Evolutionary conservation across 1,140 invertebrate genomes (phyloP), one percentile per base, ranked within the genome.

Genomic region (Cydia pomonella): DNA sequence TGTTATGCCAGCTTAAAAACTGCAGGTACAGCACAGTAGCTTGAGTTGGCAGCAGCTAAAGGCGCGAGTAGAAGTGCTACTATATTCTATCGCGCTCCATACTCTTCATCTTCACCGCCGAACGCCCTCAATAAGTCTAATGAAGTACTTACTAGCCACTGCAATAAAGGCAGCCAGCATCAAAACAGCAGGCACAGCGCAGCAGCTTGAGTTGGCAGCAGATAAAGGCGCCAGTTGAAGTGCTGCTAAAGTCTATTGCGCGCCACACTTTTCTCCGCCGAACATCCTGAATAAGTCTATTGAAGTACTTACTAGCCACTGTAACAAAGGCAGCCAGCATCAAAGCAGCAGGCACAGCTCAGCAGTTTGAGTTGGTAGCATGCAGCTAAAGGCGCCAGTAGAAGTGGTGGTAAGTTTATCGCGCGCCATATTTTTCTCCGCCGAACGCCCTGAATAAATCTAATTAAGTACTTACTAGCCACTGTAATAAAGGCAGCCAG

Each of bases 121-220:
- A 3, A 5, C 33, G 1, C 0, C 2, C 10, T 41, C 0, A 41
- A 41, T 41, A 41, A 38, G 2, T 38, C 6, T 38, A 2, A 38
- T 38, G 9, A 29, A 72, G 50, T n/a, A 77, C 88, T 87, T 82
- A 92, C 91, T 87, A 27, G 89, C 89, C 71, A 90, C 80, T 7
- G 82, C 79, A 10, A 87, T 83, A 27, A 88, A 89, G 6, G 75
- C 72, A 5, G 82, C 84, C 0, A 92, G 77, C 44, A 92, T 29
- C 25, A 90, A 78, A 0, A 91, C 83, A 74, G 90, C 91, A 2
- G 83, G 87, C 1, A 93, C 87, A 6, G 91, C 84, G 59, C 89
- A 88, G 62, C 91, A 92, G 80, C 90, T 90, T 63, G 86, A 87
- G 83, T 88, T 90, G 62, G 89, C n/a, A n/a, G n/a, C n/a, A n/a